Base-by-base conservation (phyloP, 2,888 invertebrate species). In the Drosophila greeni region DNA sequence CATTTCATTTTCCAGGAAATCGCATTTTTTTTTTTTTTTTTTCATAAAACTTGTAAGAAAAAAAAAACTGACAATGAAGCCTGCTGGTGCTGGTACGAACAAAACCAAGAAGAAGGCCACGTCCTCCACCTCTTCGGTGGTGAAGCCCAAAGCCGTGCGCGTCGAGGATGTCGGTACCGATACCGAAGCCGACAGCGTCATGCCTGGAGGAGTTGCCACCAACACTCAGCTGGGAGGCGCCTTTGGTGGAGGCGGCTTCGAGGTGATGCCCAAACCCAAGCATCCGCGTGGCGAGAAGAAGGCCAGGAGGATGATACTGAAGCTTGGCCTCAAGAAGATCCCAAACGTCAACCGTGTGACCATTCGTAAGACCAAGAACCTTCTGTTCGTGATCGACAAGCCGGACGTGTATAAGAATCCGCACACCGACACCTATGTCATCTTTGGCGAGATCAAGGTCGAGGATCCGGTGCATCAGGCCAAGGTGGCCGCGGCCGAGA, bases 401-500 rank as follows among this genome's bases (percentile, higher is more conserved):
- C 99, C 99, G 11, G 99, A 99, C 87, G 99, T 98, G 1, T 96
- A 96, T 91, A 98, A 98, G 90, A 97, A 97, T 87, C 99, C 99
- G 4, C 98, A 98, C 76, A 98, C 98, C 16, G 99, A 99, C 90
- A 99, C 99, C 0, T 99, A 99, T 91, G 98, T 99, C 79, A 97
- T 99, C 43, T 99, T 99, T 88, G 99, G 99, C 47, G 99, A 99
- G 90, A 99, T 99, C 31, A 99, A 99, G 93, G 99, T 99, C 83
- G 99, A 99, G 90, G 99, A 99, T 91, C 92, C 99, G 85, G 97
- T 97, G 57, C 98, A 99, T 87, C 98, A 99, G 66, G 92, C 92
- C 23, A 95, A 97, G 88, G 96, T 98, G 89, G 97, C 97, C 1
- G 99, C 99, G 31, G 98, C 98, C 43, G 98, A 99, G 90, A 95